Conservation (phyloP, 2,888 invertebrate species). For the Stramonita haemastoma region DNA sequence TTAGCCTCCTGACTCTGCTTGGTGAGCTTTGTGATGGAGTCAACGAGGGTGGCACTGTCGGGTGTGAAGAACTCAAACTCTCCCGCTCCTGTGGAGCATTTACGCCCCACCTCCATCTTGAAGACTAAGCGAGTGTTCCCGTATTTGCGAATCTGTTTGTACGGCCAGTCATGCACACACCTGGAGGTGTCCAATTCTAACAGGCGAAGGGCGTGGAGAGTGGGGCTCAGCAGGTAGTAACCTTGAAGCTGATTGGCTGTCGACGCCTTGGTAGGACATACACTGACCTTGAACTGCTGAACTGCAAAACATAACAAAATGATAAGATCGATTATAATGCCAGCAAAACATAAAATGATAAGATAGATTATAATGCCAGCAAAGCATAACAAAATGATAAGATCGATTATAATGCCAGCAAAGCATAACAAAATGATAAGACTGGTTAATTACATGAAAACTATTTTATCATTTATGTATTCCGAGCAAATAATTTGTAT, state of each 20-base stretch:
- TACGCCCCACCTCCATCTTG: conserved; percentile 72
- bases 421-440: conserved; percentile 9
- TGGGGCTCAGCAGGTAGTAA: conserved; percentile 42
- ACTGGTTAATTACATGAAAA: too few relatives aligned
- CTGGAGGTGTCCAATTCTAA: conserved; percentile 48
- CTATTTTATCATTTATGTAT: too few relatives aligned
- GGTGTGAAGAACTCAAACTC: conserved; percentile 52
- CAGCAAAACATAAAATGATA: conserved; percentile 20
- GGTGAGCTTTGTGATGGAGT: conserved; percentile 47
- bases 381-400: conserved; percentile 25
- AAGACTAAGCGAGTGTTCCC: conserved; percentile 63
- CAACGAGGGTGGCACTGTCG: conserved; percentile 49
- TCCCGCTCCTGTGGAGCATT: conserved; percentile 69
- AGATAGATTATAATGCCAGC: background rate
- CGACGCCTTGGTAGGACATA: conserved; percentile 45
- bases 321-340: too few relatives aligned
- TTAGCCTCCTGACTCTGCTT: background rate
- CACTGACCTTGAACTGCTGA: conserved; percentile 44
- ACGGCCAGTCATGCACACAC: conserved; percentile 66
- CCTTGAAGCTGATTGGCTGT: conserved; percentile 41
- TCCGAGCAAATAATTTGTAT: too few relatives aligned
- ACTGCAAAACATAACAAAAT: conserved; percentile 42
- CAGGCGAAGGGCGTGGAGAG: conserved; percentile 40
- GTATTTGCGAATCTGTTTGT: conserved; percentile 67
- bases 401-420: background rate